Percentiles rank a stretch among this genome's conserved stretches.
Evolutionary conservation across 2,113 vertebrate genomes (phyloP).

Genomic region (Platysternon megacephalum): DNA sequence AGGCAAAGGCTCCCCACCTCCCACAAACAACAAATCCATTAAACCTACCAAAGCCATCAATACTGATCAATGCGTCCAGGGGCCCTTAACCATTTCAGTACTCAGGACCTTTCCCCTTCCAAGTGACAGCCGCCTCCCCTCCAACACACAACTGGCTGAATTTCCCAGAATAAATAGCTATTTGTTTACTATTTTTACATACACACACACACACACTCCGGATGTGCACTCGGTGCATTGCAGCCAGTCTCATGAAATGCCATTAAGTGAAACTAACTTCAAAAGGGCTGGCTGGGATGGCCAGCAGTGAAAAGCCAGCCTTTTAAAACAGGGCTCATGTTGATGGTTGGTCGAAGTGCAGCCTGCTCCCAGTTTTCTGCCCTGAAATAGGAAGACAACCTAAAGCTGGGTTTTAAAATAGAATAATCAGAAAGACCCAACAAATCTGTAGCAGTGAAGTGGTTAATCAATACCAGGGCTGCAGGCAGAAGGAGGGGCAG

Average conservation of each 20-base stretch:
- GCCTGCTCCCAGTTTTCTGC: background rate
- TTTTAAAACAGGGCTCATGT: background rate
- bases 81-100: slow-evolving; percentile 64
- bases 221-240: background rate
- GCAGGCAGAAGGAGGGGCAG: slow-evolving; percentile 70
- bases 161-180: background rate
- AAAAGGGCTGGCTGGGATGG: background rate
- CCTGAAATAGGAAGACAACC: background rate
- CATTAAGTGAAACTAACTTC: slow-evolving; percentile 27
- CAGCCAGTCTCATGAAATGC: background rate
- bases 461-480: slow-evolving; percentile 76
- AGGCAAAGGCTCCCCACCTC: slow-evolving; percentile 75
- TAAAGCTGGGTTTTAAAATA: background rate
- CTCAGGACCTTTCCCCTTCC: background rate
- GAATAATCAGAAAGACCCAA: background rate
- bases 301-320: background rate
- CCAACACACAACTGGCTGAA: background rate
- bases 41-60: slow-evolving; percentile 87
- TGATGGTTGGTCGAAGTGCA: background rate
- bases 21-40: slow-evolving; percentile 83
- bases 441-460: slow-evolving; percentile 47
- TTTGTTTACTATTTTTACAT: background rate
- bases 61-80: slow-evolving; percentile 83
- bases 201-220: background rate
- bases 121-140: background rate